phyloP scores from a whole-genome alignment of 37 sponge, comb jelly and placozoan genomes.

The Haliclona indistincta region DNA sequence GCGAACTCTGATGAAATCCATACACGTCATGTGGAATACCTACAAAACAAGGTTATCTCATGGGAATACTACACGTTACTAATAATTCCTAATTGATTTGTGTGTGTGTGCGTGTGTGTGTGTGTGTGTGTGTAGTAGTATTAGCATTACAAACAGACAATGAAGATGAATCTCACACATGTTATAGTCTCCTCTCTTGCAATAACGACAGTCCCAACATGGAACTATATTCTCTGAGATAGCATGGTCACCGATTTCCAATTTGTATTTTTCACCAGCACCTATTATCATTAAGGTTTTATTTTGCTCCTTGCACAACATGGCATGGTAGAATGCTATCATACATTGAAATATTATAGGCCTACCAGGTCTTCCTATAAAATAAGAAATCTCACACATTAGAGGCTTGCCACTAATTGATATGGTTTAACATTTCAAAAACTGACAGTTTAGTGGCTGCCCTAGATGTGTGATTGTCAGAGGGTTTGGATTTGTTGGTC shows the following conservation, averaged over 20 bases:
- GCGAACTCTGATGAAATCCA: slow-evolving; percentile 60
- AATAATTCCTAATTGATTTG: background rate
- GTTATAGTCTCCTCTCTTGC: slow-evolving; percentile 50
- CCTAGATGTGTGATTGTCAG: too few relatives aligned
- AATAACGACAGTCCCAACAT: slow-evolving; percentile 70
- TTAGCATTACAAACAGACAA: background rate
- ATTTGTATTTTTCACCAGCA: slow-evolving; percentile 38
- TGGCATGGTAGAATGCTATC: too few relatives aligned
- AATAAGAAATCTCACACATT: too few relatives aligned
- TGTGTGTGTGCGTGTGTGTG: too few relatives aligned
- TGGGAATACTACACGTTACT: background rate
- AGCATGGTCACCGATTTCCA: slow-evolving; percentile 64
- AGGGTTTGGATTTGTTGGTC: too few relatives aligned
- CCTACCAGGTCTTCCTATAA: too few relatives aligned
- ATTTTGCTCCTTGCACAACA: too few relatives aligned
- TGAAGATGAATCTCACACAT: slow-evolving; percentile 34
- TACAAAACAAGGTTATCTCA: background rate
- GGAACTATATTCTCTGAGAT: slow-evolving; percentile 72
- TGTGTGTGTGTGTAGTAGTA: background rate
- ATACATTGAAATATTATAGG: too few relatives aligned
- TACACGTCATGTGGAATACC: slow-evolving; percentile 73
- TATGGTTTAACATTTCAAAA: too few relatives aligned
- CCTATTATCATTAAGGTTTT: slow-evolving; percentile 12
- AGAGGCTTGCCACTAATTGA: too few relatives aligned
- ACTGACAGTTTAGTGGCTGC: too few relatives aligned